Percentiles rank a stretch among this genome's conserved stretches.
These are phyloP conservation scores for Capitulum mitella DNA, from an alignment of 2,888 invertebrate genomes.

Conservation along the genomic window DNA sequence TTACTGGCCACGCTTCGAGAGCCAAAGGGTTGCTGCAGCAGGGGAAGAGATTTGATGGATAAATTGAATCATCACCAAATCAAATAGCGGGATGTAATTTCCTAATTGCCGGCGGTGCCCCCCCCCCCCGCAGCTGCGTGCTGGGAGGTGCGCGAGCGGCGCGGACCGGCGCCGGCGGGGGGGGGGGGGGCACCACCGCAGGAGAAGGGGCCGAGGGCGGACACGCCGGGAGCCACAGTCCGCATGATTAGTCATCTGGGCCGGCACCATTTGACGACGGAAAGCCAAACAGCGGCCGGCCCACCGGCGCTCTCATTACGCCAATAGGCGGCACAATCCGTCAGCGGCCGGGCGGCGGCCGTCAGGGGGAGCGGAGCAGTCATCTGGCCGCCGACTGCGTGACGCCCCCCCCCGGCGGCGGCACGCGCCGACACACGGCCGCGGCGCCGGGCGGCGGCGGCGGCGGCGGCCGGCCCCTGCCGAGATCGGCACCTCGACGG, in stretches of 20 bases:
- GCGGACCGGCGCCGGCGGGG: not conserved
- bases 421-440: too few species aligned
- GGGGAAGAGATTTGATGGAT: conserved; percentile 20
- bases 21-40: conserved; percentile 6
- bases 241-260: conserved; percentile 1
- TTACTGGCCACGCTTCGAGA: conserved; percentile 20
- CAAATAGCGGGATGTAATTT: conserved; percentile 24
- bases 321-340: not conserved
- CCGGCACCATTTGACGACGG: too few species aligned
- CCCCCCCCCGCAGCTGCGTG: not conserved
- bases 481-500: too few species aligned
- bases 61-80: conserved; percentile 25
- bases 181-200: not conserved
- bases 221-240: not conserved
- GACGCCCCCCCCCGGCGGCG: not conserved
- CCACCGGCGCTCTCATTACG: not conserved
- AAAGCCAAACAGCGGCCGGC: too few species aligned
- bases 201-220: not conserved
- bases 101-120: not conserved
- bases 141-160: not conserved
- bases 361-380: not conserved
- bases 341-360: not conserved
- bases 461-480: too few species aligned
- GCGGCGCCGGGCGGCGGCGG: too few species aligned
- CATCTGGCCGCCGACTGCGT: not conserved